Base-by-base conservation (phyloP, 2,113 vertebrate species). In the Acanthochromis polyacanthus region DNA sequence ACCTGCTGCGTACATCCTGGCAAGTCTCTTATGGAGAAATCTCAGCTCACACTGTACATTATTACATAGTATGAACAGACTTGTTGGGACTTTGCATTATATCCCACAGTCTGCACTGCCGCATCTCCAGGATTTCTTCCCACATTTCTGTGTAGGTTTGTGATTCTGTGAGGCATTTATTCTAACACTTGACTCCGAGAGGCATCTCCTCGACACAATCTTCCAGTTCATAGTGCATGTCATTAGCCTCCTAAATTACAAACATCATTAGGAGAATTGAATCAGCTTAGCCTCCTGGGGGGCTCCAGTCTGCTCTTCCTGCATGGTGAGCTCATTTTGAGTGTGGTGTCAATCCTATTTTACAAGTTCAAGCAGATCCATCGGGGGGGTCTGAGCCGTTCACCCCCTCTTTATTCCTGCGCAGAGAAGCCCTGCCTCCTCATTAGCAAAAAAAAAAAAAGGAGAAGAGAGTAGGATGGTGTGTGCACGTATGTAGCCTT, bases 191-290 rank as follows among this genome's bases (percentile, higher is more conserved):
- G 83, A 88, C 87, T 87, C 76, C 30, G 23, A 85, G 74, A 85
- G 83, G 75, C 56, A 57, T 91, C 82, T 84, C 82, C 52, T 72
- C 88, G 84, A 87, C 83, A 63, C 86, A 89, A 91, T 93, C 91
- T 92, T 90, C 86, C 85, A 85, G 89, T 90, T 87, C 80, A 91
- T 89, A 71, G 90, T 90, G 92, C 90, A 88, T 86, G 92, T 94
- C 93, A 94, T 94, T 93, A 93, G 83, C 83, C 84, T 71, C 75
- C 91, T 91, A 85, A 93, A 93, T 94, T 93, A 93, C 91, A 92
- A 93, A 92, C 92, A 92, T 94, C 91, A 93, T 93, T 93, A 93
- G 81, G 77, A 84, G 88, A 92, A 93, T 89, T 92, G 93, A 94
- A 93, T 93, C 86, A 76, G 75, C 89, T 88, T 85, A 83, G 85